These are phyloP conservation scores for Oophaga pumilio DNA, from an alignment of 2,113 vertebrate species.

Conservation along the genomic window DNA sequence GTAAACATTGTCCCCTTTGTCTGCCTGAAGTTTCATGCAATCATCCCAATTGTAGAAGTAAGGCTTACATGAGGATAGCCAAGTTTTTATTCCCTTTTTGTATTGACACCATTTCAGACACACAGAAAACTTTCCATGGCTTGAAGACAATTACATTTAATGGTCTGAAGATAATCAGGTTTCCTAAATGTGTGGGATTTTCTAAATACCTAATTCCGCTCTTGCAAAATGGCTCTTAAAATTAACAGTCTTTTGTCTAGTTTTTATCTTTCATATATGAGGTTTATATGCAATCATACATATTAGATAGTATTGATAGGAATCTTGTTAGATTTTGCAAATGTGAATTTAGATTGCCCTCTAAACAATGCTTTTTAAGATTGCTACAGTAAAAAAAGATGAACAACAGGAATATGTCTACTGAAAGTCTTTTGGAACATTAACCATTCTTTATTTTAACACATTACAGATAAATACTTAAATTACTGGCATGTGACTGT, in stretches of 20 bases:
- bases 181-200: background rate
- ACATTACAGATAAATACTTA: too few relatives aligned
- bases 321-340: background rate
- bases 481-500: too few relatives aligned
- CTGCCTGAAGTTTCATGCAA: constrained; percentile 23
- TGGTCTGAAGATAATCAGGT: constrained; percentile 21
- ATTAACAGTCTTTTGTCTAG: constrained; percentile 25
- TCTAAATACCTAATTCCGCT: constrained; percentile 8
- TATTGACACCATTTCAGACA: background rate
- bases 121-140: constrained; percentile 2
- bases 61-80: background rate
- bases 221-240: background rate
- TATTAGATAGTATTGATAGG: background rate
- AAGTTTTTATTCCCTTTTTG: constrained; percentile 14
- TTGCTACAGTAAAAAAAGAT: background rate
- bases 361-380: background rate
- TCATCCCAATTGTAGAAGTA: background rate
- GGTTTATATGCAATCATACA: background rate
- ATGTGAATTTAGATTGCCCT: background rate
- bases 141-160: constrained; percentile 30
- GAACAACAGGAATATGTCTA: background rate
- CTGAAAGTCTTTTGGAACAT: background rate
- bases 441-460: too few relatives aligned
- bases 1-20: constrained; percentile 36
- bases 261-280: background rate